These are phyloP conservation scores for Onychorhynchus coronatus DNA, from an alignment of 2,113 vertebrate species.

Conservation along the genomic window DNA sequence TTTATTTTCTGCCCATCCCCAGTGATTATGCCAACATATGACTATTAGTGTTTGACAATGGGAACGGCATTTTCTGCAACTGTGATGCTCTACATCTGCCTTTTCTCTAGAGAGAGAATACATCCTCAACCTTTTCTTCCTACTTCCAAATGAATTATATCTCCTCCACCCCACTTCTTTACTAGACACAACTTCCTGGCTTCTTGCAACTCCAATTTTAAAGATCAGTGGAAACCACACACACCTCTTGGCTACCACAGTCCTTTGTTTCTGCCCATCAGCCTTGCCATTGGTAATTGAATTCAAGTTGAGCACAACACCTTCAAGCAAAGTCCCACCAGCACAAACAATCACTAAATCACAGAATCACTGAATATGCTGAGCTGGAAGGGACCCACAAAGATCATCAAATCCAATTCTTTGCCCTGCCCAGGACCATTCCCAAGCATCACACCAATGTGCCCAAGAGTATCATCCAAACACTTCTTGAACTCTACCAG, in stretches of 20 bases:
- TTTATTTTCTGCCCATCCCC: background rate
- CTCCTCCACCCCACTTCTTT: background rate
- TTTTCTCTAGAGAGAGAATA: background rate
- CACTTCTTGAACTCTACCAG: too few species aligned
- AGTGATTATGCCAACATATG: background rate
- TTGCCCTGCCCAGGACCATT: too few species aligned
- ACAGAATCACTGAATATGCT: too few species aligned
- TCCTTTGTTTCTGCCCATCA: background rate
- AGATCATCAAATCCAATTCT: too few species aligned
- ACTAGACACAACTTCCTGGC: background rate
- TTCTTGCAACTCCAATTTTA: background rate
- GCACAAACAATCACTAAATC: too few species aligned
- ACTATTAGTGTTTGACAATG: conserved; percentile 13
- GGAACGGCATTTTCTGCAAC: background rate
- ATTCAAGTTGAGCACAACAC: too few species aligned
- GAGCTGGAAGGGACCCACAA: too few species aligned
- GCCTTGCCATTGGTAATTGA: background rate
- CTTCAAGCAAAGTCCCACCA: too few species aligned
- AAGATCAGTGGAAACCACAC: background rate
- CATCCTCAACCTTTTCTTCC: background rate
- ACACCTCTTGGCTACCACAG: background rate
- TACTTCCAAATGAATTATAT: background rate
- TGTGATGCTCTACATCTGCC: background rate
- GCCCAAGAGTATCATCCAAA: too few species aligned
- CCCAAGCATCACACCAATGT: too few species aligned